phyloP scores from a whole-genome alignment of 2,797 vertebrate genomes.

The Notamacropus eugenii region DNA sequence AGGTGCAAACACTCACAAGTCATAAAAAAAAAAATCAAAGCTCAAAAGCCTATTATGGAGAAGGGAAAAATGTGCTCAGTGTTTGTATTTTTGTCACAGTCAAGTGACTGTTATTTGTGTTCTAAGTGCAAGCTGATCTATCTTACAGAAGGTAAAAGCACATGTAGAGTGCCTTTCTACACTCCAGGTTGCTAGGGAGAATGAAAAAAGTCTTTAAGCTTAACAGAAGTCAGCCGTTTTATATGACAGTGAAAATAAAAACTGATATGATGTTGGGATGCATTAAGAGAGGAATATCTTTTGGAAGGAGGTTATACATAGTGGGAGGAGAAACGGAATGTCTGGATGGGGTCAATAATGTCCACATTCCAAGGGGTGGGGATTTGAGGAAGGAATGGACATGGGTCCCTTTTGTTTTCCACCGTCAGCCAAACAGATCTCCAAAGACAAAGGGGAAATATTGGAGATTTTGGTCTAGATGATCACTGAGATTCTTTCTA shows the following conservation, averaged over 20 bases:
- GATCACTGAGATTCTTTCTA: background rate
- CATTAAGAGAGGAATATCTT: background rate
- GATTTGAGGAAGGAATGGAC: background rate
- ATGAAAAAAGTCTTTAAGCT: background rate
- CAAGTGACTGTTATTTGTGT: slow-evolving; percentile 2
- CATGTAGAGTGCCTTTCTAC: background rate
- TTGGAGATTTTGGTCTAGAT: background rate
- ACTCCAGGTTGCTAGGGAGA: background rate
- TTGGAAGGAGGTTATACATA: background rate
- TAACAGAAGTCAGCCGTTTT: background rate
- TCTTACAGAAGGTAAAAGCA: background rate
- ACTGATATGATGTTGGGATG: background rate
- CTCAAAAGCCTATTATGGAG: background rate
- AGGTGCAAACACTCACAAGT: background rate
- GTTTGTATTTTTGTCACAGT: background rate
- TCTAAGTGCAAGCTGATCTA: background rate
- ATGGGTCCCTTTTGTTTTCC: background rate
- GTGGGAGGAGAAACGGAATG: background rate
- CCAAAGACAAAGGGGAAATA: background rate
- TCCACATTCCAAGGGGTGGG: background rate
- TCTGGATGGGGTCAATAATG: background rate
- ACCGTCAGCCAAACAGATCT: background rate
- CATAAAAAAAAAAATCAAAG: background rate
- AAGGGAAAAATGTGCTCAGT: background rate
- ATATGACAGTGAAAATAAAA: background rate